These are phyloP conservation scores for Cantharis rufa DNA, from an alignment of 2,888 invertebrate species.

Conservation along the genomic window DNA sequence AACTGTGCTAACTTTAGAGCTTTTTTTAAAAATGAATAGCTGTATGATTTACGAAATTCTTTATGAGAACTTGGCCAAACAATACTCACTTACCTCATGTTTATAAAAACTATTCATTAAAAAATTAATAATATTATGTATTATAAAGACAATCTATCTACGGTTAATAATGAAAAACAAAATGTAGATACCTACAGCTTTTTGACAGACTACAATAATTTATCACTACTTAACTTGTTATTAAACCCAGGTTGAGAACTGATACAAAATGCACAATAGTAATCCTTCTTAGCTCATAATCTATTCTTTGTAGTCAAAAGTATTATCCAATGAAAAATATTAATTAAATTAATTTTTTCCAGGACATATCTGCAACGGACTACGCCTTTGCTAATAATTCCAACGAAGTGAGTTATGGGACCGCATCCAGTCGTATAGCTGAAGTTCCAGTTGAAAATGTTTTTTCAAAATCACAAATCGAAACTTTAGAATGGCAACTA, in stretches of 20 bases:
- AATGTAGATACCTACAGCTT: neutral
- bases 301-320: no score
- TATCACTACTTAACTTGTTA: neutral
- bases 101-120: neutral
- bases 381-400: neutral
- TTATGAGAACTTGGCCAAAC: neutral
- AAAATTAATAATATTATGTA: neutral
- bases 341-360: neutral
- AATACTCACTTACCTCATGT: neutral
- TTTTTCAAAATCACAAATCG: slow-evolving; percentile 68
- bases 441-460: slow-evolving; percentile 62
- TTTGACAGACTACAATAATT: neutral
- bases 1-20: neutral
- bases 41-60: neutral
- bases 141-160: neutral
- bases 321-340: neutral
- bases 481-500: slow-evolving; percentile 73
- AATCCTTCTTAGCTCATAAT: neutral
- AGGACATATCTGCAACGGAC: neutral
- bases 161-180: neutral
- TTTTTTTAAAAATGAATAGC: neutral
- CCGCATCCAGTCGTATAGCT: slow-evolving; percentile 43
- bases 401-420: slow-evolving; percentile 12
- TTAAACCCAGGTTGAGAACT: neutral
- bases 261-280: neutral